phyloP scores from a whole-genome alignment of 2,113 vertebrate species.

The Brienomyrus longianalis region DNA sequence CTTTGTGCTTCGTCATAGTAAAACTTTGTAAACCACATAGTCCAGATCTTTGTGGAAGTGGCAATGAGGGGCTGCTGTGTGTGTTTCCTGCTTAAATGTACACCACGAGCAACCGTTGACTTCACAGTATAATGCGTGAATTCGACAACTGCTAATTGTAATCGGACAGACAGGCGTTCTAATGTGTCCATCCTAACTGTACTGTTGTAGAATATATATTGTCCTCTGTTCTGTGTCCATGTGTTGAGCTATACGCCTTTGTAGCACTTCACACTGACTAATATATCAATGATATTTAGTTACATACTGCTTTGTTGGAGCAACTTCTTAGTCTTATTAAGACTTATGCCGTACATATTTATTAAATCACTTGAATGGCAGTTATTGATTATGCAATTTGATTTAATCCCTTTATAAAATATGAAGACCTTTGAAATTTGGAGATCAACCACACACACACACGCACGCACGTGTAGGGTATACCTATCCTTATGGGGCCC shows the following conservation, averaged over 20 bases:
- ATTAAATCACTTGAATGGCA: constrained; percentile 11
- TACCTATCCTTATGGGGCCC: no score
- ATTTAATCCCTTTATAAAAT: neutral
- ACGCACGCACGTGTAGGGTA: no score
- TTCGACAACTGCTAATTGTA: neutral
- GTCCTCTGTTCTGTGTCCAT: neutral
- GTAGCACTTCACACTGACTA: constrained; percentile 1
- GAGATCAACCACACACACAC: no score
- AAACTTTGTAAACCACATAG: neutral
- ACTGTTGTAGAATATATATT: neutral
- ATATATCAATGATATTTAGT: constrained; percentile 11
- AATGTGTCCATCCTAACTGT: constrained; percentile 2
- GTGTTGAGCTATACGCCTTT: constrained; percentile 10
- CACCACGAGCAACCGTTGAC: neutral
- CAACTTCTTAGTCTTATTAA: neutral
- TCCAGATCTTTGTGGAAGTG: neutral
- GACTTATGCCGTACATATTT: neutral
- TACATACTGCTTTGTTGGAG: constrained; percentile 5
- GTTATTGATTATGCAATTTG: constrained; percentile 4
- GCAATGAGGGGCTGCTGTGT: neutral
- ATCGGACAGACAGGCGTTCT: neutral
- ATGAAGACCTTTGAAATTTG: neutral
- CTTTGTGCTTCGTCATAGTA: neutral
- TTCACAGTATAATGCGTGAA: neutral
- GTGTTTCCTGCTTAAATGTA: neutral